Conservation (phyloP, 2,888 invertebrate species). For the Galerucella calmariensis region DNA sequence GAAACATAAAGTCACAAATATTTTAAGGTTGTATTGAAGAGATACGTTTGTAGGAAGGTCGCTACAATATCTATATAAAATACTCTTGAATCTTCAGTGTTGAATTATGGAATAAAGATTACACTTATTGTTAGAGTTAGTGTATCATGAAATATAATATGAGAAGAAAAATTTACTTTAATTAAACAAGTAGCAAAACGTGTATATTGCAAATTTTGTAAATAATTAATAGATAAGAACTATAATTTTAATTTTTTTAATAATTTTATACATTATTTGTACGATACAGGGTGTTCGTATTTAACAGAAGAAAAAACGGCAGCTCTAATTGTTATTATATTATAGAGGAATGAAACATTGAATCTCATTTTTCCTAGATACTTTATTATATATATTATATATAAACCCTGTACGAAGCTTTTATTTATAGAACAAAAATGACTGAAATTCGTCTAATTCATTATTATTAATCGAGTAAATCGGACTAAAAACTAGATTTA, state of each 20-base stretch:
- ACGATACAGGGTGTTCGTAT: constrained; percentile 57
- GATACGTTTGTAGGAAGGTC: constrained; percentile 21
- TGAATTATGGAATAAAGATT: constrained; percentile 44
- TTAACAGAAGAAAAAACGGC: constrained; percentile 46
- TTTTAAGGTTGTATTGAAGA: constrained; percentile 30
- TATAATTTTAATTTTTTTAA: constrained; percentile 57
- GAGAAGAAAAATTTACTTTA: constrained; percentile 47
- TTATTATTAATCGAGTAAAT: constrained; percentile 42
- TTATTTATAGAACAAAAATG: constrained; percentile 50
- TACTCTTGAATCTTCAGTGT: constrained; percentile 48
- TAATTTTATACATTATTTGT: constrained; percentile 57
- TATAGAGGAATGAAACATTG: constrained; percentile 37
- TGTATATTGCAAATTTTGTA: constrained; percentile 54
- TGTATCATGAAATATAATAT: constrained; percentile 46
- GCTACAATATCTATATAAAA: constrained; percentile 30
- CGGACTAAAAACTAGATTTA: constrained; percentile 49
- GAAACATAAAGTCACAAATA: neutral
- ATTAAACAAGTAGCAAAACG: constrained; percentile 48
- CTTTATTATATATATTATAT: constrained; percentile 35
- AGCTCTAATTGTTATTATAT: constrained; percentile 45
- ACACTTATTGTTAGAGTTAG: constrained; percentile 49
- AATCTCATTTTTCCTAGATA: constrained; percentile 31
- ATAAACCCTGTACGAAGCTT: constrained; percentile 50
- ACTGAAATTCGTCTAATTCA: constrained; percentile 49
- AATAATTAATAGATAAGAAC: constrained; percentile 52